Evolutionary conservation across 2,888 invertebrate genomes (phyloP).

Genomic region (Caenorhabditis afra): DNA sequence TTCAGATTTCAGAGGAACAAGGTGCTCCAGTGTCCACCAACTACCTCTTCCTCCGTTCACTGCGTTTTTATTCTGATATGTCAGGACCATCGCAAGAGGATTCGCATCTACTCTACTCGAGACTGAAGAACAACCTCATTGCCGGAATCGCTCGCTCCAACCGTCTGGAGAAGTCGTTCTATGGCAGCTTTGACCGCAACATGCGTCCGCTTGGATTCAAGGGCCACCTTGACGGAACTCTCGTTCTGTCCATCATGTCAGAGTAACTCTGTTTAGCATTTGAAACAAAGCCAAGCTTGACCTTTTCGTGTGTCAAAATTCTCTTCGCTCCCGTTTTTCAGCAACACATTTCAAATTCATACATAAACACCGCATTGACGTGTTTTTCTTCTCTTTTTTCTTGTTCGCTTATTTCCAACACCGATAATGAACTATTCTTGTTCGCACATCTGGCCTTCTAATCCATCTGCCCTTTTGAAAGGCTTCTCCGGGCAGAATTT

Average conservation of each 20-base stretch:
- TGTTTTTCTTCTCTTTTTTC: not conserved
- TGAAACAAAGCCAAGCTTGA: not conserved
- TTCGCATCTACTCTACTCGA: slow-evolving; percentile 51
- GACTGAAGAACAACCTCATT: slow-evolving; percentile 57
- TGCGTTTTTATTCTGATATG: slow-evolving; percentile 23
- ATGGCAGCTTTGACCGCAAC: slow-evolving; percentile 23
- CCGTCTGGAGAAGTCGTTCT: slow-evolving; percentile 40
- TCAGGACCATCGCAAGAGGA: slow-evolving; percentile 51
- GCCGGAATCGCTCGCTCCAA: slow-evolving; percentile 51
- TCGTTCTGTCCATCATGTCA: slow-evolving; percentile 52
- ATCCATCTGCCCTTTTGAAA: too few species aligned
- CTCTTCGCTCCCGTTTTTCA: not conserved
- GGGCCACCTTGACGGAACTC: slow-evolving; percentile 31
- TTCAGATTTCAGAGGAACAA: slow-evolving; percentile 21
- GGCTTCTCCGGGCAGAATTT: too few species aligned
- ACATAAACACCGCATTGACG: too few species aligned
- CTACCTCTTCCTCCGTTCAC: slow-evolving; percentile 31
- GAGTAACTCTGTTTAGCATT: slow-evolving; percentile 1
- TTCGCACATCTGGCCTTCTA: too few species aligned
- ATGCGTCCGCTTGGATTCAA: slow-evolving; percentile 18
- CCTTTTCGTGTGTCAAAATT: not conserved
- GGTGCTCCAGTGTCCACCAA: slow-evolving; percentile 34
- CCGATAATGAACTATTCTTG: too few species aligned
- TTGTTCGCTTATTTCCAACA: too few species aligned
- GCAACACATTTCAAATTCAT: too few species aligned